Conservation (phyloP, 2,888 invertebrate genomes). For the Agelastica alni region DNA sequence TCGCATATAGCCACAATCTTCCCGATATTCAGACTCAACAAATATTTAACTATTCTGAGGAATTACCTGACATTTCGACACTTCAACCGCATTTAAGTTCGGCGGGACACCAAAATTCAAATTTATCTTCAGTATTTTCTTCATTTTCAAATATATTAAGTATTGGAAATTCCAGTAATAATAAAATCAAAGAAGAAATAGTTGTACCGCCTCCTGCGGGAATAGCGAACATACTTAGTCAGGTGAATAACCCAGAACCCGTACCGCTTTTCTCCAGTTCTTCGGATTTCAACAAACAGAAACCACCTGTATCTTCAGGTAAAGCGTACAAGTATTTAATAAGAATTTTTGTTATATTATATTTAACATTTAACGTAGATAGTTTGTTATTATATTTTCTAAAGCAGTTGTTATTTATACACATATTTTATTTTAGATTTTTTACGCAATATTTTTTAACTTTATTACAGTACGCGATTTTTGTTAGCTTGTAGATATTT, state of each 20-base stretch:
- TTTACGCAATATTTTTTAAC: too few species aligned
- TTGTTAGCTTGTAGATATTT: too few species aligned
- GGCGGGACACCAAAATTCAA: conserved; percentile 29
- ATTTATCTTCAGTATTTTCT: conserved; percentile 66
- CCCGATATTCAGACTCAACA: neutral
- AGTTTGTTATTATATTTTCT: too few species aligned
- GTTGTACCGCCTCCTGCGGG: conserved; percentile 40
- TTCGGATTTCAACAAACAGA: conserved; percentile 35
- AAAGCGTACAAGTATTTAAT: neutral
- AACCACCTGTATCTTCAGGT: conserved; percentile 33
- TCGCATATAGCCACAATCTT: neutral
- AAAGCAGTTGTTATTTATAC: too few species aligned
- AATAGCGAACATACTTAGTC: conserved; percentile 37
- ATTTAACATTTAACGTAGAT: too few species aligned
- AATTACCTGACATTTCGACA: conserved; percentile 23
- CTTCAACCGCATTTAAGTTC: conserved; percentile 27
- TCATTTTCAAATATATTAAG: conserved; percentile 63
- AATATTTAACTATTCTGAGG: conserved; percentile 4
- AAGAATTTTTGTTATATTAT: too few species aligned
- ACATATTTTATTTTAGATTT: too few species aligned
- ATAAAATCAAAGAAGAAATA: conserved; percentile 21
- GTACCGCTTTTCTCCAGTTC: conserved; percentile 34
- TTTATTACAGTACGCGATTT: too few species aligned
- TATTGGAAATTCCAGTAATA: conserved; percentile 30
- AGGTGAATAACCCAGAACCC: conserved; percentile 33